These are phyloP conservation scores for Brachylomia viminalis DNA, from an alignment of 2,888 invertebrate genomes.

Conservation along the genomic window DNA sequence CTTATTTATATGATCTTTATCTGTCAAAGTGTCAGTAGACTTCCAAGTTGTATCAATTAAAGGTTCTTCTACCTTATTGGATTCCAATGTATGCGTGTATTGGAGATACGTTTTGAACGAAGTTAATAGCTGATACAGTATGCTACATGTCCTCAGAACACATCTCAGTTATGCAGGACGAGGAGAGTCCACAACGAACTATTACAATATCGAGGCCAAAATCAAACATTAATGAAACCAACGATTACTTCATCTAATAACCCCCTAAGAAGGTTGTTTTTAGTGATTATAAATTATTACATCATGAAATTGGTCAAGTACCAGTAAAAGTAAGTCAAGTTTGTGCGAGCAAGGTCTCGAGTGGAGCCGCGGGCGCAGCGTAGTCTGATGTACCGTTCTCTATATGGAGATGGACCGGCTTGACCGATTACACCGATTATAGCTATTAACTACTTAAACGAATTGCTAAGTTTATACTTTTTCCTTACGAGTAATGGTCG, in stretches of 20 bases:
- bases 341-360: constrained; percentile 60
- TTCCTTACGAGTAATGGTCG: constrained; percentile 73
- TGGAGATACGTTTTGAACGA: constrained; percentile 18
- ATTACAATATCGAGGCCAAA: constrained; percentile 47
- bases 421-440: constrained; percentile 68
- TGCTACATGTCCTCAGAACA: too few relatives aligned
- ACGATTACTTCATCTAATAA: constrained; percentile 64
- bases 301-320: constrained; percentile 61
- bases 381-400: constrained; percentile 60
- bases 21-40: constrained; percentile 12
- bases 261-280: constrained; percentile 64
- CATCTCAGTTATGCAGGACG: constrained; percentile 32
- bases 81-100: constrained; percentile 21
- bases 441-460: constrained; percentile 76
- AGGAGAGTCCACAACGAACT: constrained; percentile 24
- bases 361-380: constrained; percentile 54
- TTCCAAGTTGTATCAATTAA: constrained; percentile 32
- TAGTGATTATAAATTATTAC: constrained; percentile 64
- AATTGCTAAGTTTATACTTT: constrained; percentile 75
- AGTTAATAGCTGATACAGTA: background rate
- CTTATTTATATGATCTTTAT: constrained; percentile 32
- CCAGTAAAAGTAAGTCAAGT: constrained; percentile 67
- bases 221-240: constrained; percentile 48
- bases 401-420: constrained; percentile 70
- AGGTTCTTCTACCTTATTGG: constrained; percentile 32